Base-by-base conservation (phyloP, 2,113 vertebrate genomes). In the Ammodramus savannarum region DNA sequence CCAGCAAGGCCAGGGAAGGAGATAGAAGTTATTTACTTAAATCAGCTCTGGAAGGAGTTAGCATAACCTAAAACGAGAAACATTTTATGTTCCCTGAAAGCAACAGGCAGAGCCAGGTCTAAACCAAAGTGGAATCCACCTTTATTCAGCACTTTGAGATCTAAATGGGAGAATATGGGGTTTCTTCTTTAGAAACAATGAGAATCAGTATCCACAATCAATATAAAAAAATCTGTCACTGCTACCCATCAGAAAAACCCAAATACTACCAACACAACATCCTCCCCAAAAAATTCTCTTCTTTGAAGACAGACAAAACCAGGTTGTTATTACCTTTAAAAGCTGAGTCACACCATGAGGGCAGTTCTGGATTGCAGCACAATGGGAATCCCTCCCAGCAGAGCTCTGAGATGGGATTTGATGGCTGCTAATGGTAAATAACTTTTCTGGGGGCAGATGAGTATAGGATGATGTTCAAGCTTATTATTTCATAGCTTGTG, bases 231-330 rank as follows among this genome's bases (percentile, higher is more conserved):
- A 38, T 13, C 10, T 13, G 5, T 49, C 34, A 39, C 26, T 6
- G 4, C 13, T 34, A 76, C 34, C 13, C 21, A 49, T 74, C 21
- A 49, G 59, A 78, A 92, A 69, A 90, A n/a, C 9, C 0, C 2
- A 25, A 52, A 32, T 61, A 32, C 27, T 32, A 61, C 21, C 21
- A 29, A 9, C 8, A 54, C 6, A 7, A 58, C 7, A 6, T 9
- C 7, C 3, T n/a, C 12, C 21, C 21, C 4, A 1, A 7, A 10
- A 52, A 26, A 6, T 2, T 3, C 0, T 57, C 6, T 52, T 4
- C 3, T 39, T n/a, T n/a, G 6, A 72, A 63, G 61, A 49, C 7
- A 78, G 36, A 39, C 5, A 68, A 86, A 94, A 4, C 3, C 3
- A 68, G 14, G 11, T 39, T 41, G 4, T 32, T 68, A 32, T 7